A percentile compares a stretch with the other conserved stretches of the same genome.
phyloP scores from a whole-genome alignment of 35 echinoderm and acorn worm genomes.

The Ptychodera flava region DNA sequence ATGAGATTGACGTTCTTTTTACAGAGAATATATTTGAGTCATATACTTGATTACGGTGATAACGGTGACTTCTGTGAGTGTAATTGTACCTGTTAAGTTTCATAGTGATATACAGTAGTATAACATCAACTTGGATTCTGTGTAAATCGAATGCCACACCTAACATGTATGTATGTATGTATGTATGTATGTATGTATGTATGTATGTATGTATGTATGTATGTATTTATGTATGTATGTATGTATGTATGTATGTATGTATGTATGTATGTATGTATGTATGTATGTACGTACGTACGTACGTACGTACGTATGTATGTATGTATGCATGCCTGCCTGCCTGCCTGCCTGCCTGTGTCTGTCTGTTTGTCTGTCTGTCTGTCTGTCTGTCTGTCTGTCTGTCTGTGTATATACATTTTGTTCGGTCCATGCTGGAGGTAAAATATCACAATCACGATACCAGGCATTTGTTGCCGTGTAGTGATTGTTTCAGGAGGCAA shows the following conservation, averaged over 20 bases:
- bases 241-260: slow-evolving; percentile 2
- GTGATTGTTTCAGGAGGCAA: background rate
- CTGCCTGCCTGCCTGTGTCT: background rate
- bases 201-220: slow-evolving; percentile 2
- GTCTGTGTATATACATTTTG: background rate
- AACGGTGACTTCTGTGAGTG: too few relatives aligned
- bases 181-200: slow-evolving; percentile 2
- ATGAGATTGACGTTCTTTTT: too few relatives aligned
- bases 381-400: background rate
- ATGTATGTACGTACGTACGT: background rate
- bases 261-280: slow-evolving; percentile 2
- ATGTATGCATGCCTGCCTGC: background rate
- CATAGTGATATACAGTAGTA: too few relatives aligned
- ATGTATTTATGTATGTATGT: background rate
- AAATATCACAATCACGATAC: too few relatives aligned
- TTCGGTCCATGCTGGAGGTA: background rate
- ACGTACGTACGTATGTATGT: background rate
- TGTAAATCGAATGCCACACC: too few relatives aligned
- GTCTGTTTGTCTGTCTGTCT: background rate
- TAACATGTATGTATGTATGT: too few relatives aligned
- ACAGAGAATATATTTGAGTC: too few relatives aligned
- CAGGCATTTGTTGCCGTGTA: too few relatives aligned
- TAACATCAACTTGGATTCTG: too few relatives aligned
- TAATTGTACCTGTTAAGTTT: too few relatives aligned
- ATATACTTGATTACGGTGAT: too few relatives aligned